These are phyloP conservation scores for Dermochelys coriacea DNA, from an alignment of 2,797 vertebrate species.

Conservation along the genomic window DNA sequence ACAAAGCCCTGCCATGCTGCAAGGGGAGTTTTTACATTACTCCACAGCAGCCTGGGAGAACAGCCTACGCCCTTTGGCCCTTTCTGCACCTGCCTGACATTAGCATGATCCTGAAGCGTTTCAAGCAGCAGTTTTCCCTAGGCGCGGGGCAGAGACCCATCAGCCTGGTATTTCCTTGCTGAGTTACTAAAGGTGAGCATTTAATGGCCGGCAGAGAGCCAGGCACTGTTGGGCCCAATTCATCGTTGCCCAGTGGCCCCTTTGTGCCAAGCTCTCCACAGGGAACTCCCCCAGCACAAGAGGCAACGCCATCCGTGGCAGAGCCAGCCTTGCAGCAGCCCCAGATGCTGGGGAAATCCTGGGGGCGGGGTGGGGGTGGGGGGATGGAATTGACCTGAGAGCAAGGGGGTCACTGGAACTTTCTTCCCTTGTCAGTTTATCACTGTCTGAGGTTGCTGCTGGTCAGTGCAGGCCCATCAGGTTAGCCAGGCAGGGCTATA, in stretches of 20 bases:
- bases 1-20: neutral
- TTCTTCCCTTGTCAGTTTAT: neutral
- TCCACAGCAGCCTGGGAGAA: neutral
- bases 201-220: neutral
- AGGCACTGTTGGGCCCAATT: neutral
- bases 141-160: neutral
- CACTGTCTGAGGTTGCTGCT: neutral
- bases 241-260: neutral
- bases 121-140: neutral
- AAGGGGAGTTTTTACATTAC: neutral
- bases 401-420: neutral
- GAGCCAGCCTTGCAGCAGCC: neutral
- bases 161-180: neutral
- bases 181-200: neutral
- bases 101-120: neutral
- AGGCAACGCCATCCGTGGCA: too few species aligned
- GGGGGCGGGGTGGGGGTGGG: too few species aligned
- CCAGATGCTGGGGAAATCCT: too few species aligned
- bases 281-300: neutral
- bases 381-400: neutral
- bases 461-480: neutral
- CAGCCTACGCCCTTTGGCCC: neutral
- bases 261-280: neutral
- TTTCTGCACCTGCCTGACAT: neutral
- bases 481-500: neutral